Percentiles rank a stretch among this genome's conserved stretches.
phyloP scores from a whole-genome alignment of 2,113 vertebrate species.

The Actenoides hombroni region DNA sequence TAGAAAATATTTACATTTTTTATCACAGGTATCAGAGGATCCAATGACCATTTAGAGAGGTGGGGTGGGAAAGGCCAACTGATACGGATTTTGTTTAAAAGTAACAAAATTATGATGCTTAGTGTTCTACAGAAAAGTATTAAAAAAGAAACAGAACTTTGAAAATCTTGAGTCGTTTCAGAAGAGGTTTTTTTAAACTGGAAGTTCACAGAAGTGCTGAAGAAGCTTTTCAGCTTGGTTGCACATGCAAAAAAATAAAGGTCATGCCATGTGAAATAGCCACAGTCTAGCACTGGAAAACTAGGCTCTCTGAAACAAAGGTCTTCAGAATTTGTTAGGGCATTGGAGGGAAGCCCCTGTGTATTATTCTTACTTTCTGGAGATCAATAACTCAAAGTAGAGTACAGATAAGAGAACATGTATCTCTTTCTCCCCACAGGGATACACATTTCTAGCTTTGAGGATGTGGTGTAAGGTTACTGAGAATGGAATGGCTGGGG shows the following conservation, averaged over 20 bases:
- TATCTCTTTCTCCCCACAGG: neutral
- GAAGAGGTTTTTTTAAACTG: neutral
- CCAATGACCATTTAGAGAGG: neutral
- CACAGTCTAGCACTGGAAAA: neutral
- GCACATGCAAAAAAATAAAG: neutral
- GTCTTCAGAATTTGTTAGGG: neutral
- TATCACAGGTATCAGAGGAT: neutral
- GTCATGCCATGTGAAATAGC: neutral
- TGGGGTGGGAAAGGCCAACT: neutral
- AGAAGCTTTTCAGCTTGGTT: neutral
- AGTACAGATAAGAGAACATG: accelerated
- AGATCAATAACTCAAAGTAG: neutral
- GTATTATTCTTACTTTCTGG: neutral
- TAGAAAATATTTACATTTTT: neutral
- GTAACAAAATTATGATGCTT: neutral
- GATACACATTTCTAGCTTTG: neutral
- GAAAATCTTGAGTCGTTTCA: neutral
- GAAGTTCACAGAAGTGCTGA: neutral
- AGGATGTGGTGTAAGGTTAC: accelerated
- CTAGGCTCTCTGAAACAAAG: neutral
- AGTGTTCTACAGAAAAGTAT: neutral
- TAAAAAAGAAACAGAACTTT: neutral
- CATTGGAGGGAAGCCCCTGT: neutral
- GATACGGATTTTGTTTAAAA: neutral
- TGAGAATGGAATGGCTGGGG: neutral